phyloP scores from a whole-genome alignment of 2,797 vertebrate genomes.

The Pteronotus mesoamericanus region DNA sequence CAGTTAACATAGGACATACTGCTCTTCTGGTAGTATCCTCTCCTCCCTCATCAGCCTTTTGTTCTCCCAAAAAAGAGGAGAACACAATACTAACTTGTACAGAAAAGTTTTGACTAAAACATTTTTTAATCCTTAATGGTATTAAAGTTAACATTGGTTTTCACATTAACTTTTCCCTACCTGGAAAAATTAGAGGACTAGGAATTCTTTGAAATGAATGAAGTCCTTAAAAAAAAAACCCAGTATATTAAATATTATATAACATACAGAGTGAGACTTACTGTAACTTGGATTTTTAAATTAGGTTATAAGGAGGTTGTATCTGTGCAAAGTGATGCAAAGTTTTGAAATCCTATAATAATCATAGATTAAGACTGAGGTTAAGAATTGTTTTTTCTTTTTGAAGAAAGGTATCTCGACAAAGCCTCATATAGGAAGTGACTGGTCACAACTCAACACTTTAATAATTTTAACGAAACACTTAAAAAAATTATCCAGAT shows the following conservation, averaged over 20 bases:
- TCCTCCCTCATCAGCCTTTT: neutral
- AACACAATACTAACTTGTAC: neutral
- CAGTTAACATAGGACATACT: neutral
- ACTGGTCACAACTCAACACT: neutral
- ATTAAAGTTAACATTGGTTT: constrained; percentile 44
- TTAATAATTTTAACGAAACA: constrained; percentile 16
- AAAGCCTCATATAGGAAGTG: neutral
- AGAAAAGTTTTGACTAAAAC: neutral
- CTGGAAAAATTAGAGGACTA: neutral
- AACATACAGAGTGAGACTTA: neutral
- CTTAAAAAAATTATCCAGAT: neutral
- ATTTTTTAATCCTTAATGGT: neutral
- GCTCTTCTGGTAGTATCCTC: neutral
- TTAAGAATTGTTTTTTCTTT: constrained; percentile 13
- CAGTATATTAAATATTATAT: neutral
- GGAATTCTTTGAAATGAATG: constrained; percentile 10
- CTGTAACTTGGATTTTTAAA: constrained; percentile 14
- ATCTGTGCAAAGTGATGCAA: neutral
- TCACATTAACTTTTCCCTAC: neutral
- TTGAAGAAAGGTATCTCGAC: neutral
- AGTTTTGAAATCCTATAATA: neutral
- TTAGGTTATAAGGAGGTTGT: neutral
- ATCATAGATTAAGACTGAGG: neutral
- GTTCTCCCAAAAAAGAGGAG: neutral
- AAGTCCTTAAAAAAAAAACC: neutral